Base-by-base conservation (phyloP, 1,140 invertebrate species). In the Bathynomus jamesi region DNA sequence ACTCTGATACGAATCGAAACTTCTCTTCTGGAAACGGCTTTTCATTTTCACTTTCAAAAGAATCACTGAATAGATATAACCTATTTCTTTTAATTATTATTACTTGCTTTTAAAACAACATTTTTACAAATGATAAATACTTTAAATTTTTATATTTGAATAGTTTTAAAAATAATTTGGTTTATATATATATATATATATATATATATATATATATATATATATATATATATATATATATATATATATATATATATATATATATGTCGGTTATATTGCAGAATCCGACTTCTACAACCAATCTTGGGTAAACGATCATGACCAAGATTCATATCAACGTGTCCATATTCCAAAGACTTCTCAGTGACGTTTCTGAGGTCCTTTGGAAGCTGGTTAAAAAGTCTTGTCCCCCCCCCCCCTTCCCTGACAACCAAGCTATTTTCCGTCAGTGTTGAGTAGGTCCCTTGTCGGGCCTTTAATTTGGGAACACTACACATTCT, bases 161-260 rank as follows among this genome's bases (percentile, higher is more conserved):
- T 53, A 40, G 21, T 3, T 17, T 53, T 17, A 17, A 53, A 17
- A 53, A 17, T 17, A 17, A 53, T 53, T 17, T 53, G 21, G 21
- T 53, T 17, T 53, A 53, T 53, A 53, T 53, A 53, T 53, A 53
- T 53, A 53, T 53, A 53, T 53, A 53, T 53, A 53, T 53, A 53
- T 53, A 53, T 53, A 53, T 53, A 53, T 53, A 53, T 53, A 53
- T 53, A 53, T 53, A 53, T 53, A 53, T 53, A 53, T 53, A 53
- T 53, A 53, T 53, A 53, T 53, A 53, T 40, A 40, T 40, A 40
- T 40, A 40, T 40, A 40, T 40, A 40, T 40, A 40, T 40, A 40
- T 40, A 40, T 40, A 40, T 40, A 40, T 40, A 40, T 40, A 40
- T 40, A 40, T 40, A 40, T 40, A 40, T 40, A 40, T 40, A 40